Base-by-base conservation (phyloP, 1,140 invertebrate genomes). In the Teleopsis dalmanni region DNA sequence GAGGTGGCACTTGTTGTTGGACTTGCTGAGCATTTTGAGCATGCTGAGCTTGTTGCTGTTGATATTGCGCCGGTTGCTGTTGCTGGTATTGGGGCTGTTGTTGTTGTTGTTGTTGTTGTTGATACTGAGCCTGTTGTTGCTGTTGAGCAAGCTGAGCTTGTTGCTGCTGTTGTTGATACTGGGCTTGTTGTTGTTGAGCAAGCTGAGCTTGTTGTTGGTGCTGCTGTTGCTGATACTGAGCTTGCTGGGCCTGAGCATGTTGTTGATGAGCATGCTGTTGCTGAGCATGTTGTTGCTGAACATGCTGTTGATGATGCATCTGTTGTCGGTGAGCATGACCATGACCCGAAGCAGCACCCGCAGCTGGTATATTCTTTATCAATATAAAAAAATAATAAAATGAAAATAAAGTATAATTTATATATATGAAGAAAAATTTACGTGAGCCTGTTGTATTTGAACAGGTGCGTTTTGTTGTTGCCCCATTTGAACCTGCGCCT, bases 161-260 rank as follows among this genome's bases (percentile, higher is more conserved):
- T 19, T 35, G 34, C 19, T 35, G 34, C 7, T 2, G 25, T 29
- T 6, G 27, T n/a, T n/a, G n/a, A n/a, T n/a, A n/a, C n/a, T n/a
- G n/a, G n/a, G n/a, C n/a, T n/a, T n/a, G n/a, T n/a, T 14, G 41
- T 13, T 40, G 37, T 18, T 21, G 18, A 23, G 4, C 22, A n/a
- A 4, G 23, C 31, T 8, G 41, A 14, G 10, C n/a, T n/a, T n/a
- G 14, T 26, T 47, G 47, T 16, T 51, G 53, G 29, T 50, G 50
- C 35, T 47, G 58, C 33, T 4, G 53, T 48, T 7, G 53, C 33
- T 9, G 48, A 35, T 11, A 46, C 26, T 3, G 8, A 14, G 19
- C 18, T 38, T 37, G 26, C 49, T 25, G 22, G 25, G 21, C 31
- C 22, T 35, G 47, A 16, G 31, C 6, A 19, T 55, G 35, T 14